Evolutionary conservation across 1,140 invertebrate genomes (phyloP), one percentile per base, ranked within the genome.

Genomic region (Ceratitis capitata): DNA sequence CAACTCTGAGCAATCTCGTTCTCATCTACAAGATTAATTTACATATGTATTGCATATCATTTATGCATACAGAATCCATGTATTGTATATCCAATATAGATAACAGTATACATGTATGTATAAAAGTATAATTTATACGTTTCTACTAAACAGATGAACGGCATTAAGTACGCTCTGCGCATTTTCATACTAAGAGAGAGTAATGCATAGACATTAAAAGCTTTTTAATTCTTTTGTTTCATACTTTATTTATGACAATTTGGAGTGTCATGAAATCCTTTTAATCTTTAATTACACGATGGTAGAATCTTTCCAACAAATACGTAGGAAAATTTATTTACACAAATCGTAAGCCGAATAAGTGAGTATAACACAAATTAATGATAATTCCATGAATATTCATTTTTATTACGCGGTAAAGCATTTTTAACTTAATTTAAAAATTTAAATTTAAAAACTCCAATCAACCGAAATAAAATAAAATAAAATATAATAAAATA

Each of bases 131-230:
- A n/a, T n/a, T n/a, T n/a, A n/a, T n/a, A n/a, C n/a, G n/a, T 69
- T 14, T 29, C 29, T 69, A 32, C 32, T 35, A 14, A 1, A 19
- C 61, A 19, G 10, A 69, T 35, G 35, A 69, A 69, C 29, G 61
- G 32, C 58, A 61, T 29, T 61, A 61, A 61, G 12, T n/a, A n/a
- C 26, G 58, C 10, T 61, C 26, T 61, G n/a, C 26, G 10, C 14
- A 29, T 29, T 61, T 29, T 23, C 58, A n/a, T 9, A 19, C 61
- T 69, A 19, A 35, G 32, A 69, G 29, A 19, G 61, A 32, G 61
- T 69, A 69, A 69, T 69, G 61, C 61, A 69, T 35, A 39, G 32
- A 35, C 61, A 61, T 61, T 32, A 61, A 61, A 61, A 61, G 58
- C 58, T 29, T 29, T 53, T 53, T 61, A 29, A 61, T n/a, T n/a